A percentile compares a stretch with the other conserved stretches of the same genome.
These are phyloP conservation scores for Lasioglossum albipes DNA, from an alignment of 1,140 invertebrate genomes.

Conservation along the genomic window DNA sequence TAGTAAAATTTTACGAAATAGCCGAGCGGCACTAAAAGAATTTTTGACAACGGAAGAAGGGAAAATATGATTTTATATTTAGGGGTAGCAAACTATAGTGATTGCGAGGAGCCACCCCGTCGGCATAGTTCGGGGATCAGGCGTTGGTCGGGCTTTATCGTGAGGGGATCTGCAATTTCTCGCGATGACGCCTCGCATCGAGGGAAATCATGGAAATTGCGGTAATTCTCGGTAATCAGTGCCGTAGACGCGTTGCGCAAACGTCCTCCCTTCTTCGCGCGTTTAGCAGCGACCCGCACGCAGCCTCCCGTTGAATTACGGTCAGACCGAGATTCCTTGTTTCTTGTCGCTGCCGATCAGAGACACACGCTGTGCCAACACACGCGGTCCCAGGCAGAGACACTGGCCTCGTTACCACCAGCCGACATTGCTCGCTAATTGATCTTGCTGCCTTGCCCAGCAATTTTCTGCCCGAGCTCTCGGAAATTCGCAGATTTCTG, in stretches of 20 bases:
- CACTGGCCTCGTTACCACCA: constrained; percentile 23
- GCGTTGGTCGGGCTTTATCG: not conserved
- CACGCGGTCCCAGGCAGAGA: not conserved
- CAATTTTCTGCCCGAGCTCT: not conserved
- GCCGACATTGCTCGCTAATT: constrained; percentile 38
- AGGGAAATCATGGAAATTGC: constrained; percentile 67
- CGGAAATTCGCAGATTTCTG: not conserved
- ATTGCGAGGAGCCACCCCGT: no score
- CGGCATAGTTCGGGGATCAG: not conserved
- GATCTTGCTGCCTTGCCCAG: constrained; percentile 44
- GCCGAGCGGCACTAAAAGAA: no score
- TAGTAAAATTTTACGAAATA: no score
- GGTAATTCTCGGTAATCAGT: constrained; percentile 67
- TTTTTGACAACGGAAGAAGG: no score
- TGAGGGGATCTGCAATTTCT: constrained; percentile 50
- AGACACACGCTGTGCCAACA: not conserved
- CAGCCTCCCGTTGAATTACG: constrained; percentile 8
- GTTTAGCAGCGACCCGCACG: not conserved
- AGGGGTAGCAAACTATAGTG: no score
- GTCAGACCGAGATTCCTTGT: constrained; percentile 40
- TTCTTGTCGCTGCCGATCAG: constrained; percentile 14
- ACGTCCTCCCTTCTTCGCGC: constrained; percentile 29
- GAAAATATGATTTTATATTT: no score
- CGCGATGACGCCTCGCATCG: constrained; percentile 13
- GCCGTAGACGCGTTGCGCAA: constrained; percentile 53